These are phyloP conservation scores for Harlomillsia oculata DNA, from an alignment of 1,140 invertebrate species.

Conservation along the genomic window DNA sequence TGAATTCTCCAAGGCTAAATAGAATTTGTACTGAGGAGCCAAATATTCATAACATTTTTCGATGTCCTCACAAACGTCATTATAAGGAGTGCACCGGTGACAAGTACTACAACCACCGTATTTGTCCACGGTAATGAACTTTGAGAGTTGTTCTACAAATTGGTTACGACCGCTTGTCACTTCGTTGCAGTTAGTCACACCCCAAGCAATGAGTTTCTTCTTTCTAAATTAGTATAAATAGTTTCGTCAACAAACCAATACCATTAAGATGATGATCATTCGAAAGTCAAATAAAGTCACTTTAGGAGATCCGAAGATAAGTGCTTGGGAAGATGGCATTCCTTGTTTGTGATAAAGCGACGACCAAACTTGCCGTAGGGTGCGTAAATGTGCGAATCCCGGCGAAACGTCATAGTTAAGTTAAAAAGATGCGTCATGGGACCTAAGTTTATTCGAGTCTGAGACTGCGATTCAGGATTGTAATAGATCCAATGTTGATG, in stretches of 20 bases:
- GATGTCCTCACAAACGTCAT: slow-evolving; percentile 20
- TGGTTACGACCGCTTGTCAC: slow-evolving; percentile 33
- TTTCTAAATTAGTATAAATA: slow-evolving; percentile 1
- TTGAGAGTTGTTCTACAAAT: slow-evolving; percentile 39
- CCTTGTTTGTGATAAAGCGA: too few species aligned
- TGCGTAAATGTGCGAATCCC: too few species aligned
- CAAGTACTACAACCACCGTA: slow-evolving; percentile 43
- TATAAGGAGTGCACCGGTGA: slow-evolving; percentile 33
- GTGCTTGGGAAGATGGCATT: too few species aligned
- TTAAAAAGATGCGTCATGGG: too few species aligned
- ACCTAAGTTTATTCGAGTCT: too few species aligned
- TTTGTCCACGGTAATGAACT: slow-evolving; percentile 44
- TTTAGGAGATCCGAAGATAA: too few species aligned
- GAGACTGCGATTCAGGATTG: too few species aligned
- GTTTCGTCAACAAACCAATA: not conserved
- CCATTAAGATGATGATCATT: not conserved
- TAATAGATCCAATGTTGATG: too few species aligned
- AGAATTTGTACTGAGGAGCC: slow-evolving; percentile 43
- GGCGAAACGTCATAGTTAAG: too few species aligned
- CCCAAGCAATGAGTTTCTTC: slow-evolving; percentile 35
- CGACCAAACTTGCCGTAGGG: too few species aligned
- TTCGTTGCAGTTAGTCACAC: slow-evolving; percentile 37
- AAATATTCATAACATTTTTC: slow-evolving; percentile 37
- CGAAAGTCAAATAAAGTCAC: too few species aligned
- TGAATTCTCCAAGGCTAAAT: slow-evolving; percentile 47